A percentile compares a stretch with the other conserved stretches of the same genome.
Conservation (phyloP, 2,888 invertebrate genomes). For the Pharmacophagus antenor region DNA sequence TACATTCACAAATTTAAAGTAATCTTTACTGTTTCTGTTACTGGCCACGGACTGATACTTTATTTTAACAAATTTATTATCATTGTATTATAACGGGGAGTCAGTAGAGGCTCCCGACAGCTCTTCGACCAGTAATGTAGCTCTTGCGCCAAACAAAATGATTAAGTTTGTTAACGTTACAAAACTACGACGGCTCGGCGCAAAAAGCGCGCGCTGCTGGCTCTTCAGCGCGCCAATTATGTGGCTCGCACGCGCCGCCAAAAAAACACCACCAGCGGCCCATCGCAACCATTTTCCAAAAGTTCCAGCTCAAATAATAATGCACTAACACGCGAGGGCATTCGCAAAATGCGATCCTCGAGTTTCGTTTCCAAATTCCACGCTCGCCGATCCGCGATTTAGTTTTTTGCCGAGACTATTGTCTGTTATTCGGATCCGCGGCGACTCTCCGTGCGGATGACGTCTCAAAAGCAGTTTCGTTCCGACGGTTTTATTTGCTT, state of each 20-base stretch:
- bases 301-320: slow-evolving; percentile 76
- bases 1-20: background rate
- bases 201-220: slow-evolving; percentile 55
- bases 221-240: slow-evolving; percentile 70
- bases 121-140: too few relatives aligned
- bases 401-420: slow-evolving; percentile 71
- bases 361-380: slow-evolving; percentile 77
- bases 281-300: slow-evolving; percentile 73
- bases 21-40: too few relatives aligned
- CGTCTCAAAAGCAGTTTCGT: slow-evolving; percentile 36
- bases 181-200: slow-evolving; percentile 30
- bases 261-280: slow-evolving; percentile 67
- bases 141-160: too few relatives aligned
- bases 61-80: too few relatives aligned
- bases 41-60: too few relatives aligned
- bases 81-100: too few relatives aligned
- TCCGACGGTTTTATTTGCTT: slow-evolving; percentile 42
- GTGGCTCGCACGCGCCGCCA: slow-evolving; percentile 76
- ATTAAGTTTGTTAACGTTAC: background rate
- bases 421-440: slow-evolving; percentile 65
- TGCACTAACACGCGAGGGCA: slow-evolving; percentile 80
- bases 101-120: too few relatives aligned
- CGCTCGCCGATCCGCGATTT: slow-evolving; percentile 47
- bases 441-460: slow-evolving; percentile 44
- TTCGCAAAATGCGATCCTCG: slow-evolving; percentile 78